Evolutionary conservation across 1,140 invertebrate genomes (phyloP), one percentile per base, ranked within the genome.

Genomic region (Parasteatoda tepidariorum): DNA sequence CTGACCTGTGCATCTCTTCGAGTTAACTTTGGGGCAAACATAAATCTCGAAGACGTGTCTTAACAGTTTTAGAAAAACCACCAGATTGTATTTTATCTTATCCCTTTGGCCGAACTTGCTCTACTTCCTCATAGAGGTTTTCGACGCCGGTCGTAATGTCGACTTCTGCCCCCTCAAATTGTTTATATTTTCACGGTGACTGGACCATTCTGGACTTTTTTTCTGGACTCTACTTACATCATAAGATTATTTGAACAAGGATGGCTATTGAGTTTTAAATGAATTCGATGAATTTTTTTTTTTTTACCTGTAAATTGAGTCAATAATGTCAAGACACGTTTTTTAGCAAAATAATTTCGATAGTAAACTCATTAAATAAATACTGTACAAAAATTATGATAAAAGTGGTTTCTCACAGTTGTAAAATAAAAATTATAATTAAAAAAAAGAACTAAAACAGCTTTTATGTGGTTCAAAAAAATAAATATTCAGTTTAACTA

Each of bases 21-120:
- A n/a, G 70, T 11, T 57, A 33, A 2, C 31, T 48, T 18, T 48
- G 24, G 33, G 26, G 18, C 66, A 13, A 68, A 3, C 31, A 62
- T 61, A 30, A 48, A 48, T 48, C 38, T 48, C 4, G 38, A 18
- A 13, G 38, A 1, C 1, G n/a, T n/a, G n/a, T n/a, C n/a, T n/a
- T n/a, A n/a, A n/a, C n/a, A n/a, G n/a, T n/a, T 48, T 48, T 18
- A 48, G 9, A 48, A 48, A 48, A 48, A 9, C 59, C 15, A 26
- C 24, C 62, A 15, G 22, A 33, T 24, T 33, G 61, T 11, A 13
- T 26, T 30, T 26, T 30, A 28, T 78, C 64, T 41, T 79, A 79
- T 79, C 76, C 76, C 68, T 79, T 79, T 68, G 76, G 76, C 76
- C 76, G 59, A 55, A 9, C 24, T 57, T 79, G 76, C 76, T 79